Base-by-base conservation (phyloP, 2,113 vertebrate genomes). In the Platanista minor region DNA sequence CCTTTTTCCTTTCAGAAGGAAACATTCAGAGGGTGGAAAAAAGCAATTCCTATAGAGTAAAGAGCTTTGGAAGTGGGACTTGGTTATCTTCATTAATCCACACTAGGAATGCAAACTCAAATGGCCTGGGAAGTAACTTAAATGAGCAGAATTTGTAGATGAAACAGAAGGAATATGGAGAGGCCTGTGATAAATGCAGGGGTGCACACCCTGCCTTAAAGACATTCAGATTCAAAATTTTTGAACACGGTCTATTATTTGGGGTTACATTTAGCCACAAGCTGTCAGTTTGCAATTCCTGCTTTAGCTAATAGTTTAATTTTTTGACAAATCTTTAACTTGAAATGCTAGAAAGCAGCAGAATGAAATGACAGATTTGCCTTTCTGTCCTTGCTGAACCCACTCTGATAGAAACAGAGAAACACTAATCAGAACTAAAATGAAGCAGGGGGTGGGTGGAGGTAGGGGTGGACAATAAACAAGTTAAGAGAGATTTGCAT, bases 301-400 rank as follows among this genome's bases (percentile, higher is more conserved):
- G 21, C 46, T 43, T 75, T 82, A 85, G 52, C 41, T 64, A 49
- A 23, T 15, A 54, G 57, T 62, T 95, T 41, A 72, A n/a, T 74
- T 87, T 82, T 72, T 93, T 39, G n/a, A 85, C n/a, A 83, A 57
- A 31, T 71, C 64, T 62, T 95, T 90, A 71, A 83, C 49, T 96
- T 54, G 54, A 66, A 41, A 64, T 78, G 15, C 41, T 86, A 66
- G 69, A 91, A 87, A 29, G 21, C 9, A 52, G 57, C 43, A 82
- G 6, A 87, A 54, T 82, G 54, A 85, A 90, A 62, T 57, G 33
- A 43, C 59, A 8, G 8, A 17, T 82, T 87, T 92, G 41, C n/a
- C 57, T 61, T 80, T 72, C 52, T 93, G 4, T n/a, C 80, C 52
- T 62, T 77, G 20, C 62, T 36, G 2, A 90, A 64, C 23, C 46